A percentile compares a stretch with the other conserved stretches of the same genome.
phyloP scores from a whole-genome alignment of 2,113 vertebrate genomes.

The Centropus bengalensis region DNA sequence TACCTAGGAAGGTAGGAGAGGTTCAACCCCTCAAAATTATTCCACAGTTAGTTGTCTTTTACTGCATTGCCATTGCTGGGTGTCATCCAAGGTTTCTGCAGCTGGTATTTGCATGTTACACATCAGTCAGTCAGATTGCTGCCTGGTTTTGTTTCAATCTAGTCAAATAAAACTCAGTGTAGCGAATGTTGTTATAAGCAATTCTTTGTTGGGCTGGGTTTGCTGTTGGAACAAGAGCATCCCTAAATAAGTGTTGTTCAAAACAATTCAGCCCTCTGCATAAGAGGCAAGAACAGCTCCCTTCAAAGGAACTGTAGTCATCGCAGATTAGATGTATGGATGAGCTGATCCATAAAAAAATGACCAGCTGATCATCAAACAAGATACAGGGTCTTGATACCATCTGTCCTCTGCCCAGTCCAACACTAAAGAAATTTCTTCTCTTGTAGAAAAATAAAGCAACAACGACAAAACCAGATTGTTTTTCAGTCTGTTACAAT shows the following conservation, averaged over 20 bases:
- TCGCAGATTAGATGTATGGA: background rate
- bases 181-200: background rate
- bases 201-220: background rate
- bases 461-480: background rate
- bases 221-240: background rate
- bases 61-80: background rate
- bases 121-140: background rate
- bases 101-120: background rate
- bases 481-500: background rate
- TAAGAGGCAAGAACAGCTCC: background rate
- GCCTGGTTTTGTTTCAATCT: background rate
- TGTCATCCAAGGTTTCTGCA: background rate
- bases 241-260: background rate
- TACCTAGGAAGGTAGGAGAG: background rate
- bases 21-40: background rate
- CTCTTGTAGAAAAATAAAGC: background rate
- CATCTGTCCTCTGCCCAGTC: background rate
- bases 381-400: background rate
- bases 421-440: background rate
- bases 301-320: background rate
- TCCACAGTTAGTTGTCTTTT: background rate
- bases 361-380: background rate
- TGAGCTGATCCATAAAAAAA: background rate
- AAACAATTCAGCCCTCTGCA: background rate
- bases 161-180: background rate